Evolutionary conservation across 2,888 invertebrate genomes (phyloP), one percentile per base, ranked within the genome.

Genomic region (Allophyes oxyacanthae): DNA sequence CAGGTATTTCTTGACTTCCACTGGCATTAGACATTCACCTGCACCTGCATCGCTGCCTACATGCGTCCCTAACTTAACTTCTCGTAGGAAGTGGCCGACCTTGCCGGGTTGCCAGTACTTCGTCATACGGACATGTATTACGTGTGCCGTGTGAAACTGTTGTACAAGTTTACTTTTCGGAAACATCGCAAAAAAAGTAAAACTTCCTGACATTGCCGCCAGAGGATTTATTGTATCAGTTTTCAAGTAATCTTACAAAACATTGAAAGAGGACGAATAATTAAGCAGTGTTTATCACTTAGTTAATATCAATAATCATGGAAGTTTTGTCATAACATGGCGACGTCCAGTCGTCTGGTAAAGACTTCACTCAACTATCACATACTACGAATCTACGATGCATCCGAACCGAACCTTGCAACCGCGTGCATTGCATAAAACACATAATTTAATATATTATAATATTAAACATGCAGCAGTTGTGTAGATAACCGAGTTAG

Each of bases 71-170:
- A 65, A 66, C 72, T 72, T 72, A 43, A 57, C 13, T 51, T 15
- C 59, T 77, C 83, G 91, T 90, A 89, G 90, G 90, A 87, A 85
- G 90, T 74, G 63, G 86, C 81, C 74, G 89, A 79, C 91, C 91
- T 91, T 88, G 89, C 79, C 62, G 61, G 63, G 89, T 20, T 88
- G 88, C 79, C 64, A 61, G 55, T 68, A 69, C 67, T 72, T 69
- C 68, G 72, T 66, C 49, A 62, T 59, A 52, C 40, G 14, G 32
- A 45, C 46, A 30, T 56, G 25, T 46, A 50, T 34, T 43, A 53
- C 51, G 20, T 51, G 32, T 51, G 43, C 33, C 49, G 38, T 36
- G 56, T 67, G 63, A 64, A 75, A 72, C 53, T 42, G 40, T 46
- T 62, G 28, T 42, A 40, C 13, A n/a, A 5, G 54, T 25, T 53